A percentile compares a stretch with the other conserved stretches of the same genome.
These are phyloP conservation scores for Pseudomyrmex cubaensis DNA, from an alignment of 1,140 invertebrate genomes.

Conservation along the genomic window DNA sequence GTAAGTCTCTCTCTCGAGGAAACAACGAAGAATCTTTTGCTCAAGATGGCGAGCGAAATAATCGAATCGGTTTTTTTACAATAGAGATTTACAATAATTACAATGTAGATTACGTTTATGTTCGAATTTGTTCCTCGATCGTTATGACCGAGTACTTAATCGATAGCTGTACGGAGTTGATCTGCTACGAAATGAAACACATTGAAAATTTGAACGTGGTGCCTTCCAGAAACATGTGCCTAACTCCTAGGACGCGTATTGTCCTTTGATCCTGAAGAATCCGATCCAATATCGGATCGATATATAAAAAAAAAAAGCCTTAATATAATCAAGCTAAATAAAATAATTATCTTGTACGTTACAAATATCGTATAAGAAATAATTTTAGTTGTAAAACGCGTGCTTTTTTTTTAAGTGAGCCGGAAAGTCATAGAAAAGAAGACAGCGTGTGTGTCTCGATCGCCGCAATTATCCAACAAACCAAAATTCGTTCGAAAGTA, in stretches of 20 bases:
- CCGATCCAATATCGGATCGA: constrained; percentile 21
- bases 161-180: neutral
- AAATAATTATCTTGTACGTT: constrained; percentile 26
- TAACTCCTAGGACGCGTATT: constrained; percentile 27
- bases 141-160: neutral
- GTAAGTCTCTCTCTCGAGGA: constrained; percentile 13
- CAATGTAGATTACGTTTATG: too few species aligned
- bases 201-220: constrained; percentile 24
- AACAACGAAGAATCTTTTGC: constrained; percentile 21
- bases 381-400: constrained; percentile 47
- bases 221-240: constrained; percentile 62
- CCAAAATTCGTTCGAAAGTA: neutral
- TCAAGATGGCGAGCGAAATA: constrained; percentile 18
- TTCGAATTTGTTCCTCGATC: neutral
- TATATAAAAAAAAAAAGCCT: constrained; percentile 32
- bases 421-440: constrained; percentile 45
- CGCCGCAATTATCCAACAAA: too few species aligned
- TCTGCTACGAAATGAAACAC: neutral
- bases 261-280: constrained; percentile 38
- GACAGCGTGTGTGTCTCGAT: neutral
- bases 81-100: neutral
- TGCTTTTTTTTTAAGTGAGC: constrained; percentile 35
- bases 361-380: constrained; percentile 26
- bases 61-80: constrained; percentile 42
- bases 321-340: constrained; percentile 51